These are phyloP conservation scores for Phylloscopus collybita DNA, from an alignment of 2,797 vertebrate species.

Conservation along the genomic window DNA sequence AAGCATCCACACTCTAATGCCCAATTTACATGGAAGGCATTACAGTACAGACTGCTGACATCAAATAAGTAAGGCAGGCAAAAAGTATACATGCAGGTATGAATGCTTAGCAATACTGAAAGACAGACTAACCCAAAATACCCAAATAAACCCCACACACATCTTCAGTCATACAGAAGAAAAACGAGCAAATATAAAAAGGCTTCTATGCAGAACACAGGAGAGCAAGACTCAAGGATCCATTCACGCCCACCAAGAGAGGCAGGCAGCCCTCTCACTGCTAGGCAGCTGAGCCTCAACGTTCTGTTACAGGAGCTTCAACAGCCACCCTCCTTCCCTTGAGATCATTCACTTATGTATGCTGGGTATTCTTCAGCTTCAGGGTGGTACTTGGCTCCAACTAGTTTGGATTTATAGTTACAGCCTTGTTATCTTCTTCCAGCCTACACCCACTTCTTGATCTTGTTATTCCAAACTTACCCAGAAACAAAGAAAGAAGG, in stretches of 20 bases:
- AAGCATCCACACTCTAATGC: neutral
- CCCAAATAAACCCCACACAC: neutral
- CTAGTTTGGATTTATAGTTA: neutral
- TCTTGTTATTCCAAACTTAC: neutral
- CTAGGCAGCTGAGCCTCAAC: neutral
- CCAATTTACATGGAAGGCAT: neutral
- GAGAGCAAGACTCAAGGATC: neutral
- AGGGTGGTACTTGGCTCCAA: neutral
- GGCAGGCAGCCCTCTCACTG: neutral
- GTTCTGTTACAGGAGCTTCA: neutral
- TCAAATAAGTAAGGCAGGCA: neutral
- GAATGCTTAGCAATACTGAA: neutral
- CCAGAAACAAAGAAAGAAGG: neutral
- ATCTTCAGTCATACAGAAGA: neutral
- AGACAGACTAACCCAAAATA: neutral
- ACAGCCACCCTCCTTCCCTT: neutral
- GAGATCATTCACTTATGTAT: neutral
- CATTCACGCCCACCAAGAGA: rapidly evolving
- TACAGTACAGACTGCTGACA: neutral
- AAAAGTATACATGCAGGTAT: neutral
- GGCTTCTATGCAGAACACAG: neutral
- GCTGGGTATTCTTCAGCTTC: neutral
- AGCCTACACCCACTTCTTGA: neutral
- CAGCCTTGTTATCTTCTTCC: neutral
- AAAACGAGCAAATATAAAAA: neutral